Conservation (phyloP, 2,113 vertebrate species). For the Australoheros scitulus region DNA sequence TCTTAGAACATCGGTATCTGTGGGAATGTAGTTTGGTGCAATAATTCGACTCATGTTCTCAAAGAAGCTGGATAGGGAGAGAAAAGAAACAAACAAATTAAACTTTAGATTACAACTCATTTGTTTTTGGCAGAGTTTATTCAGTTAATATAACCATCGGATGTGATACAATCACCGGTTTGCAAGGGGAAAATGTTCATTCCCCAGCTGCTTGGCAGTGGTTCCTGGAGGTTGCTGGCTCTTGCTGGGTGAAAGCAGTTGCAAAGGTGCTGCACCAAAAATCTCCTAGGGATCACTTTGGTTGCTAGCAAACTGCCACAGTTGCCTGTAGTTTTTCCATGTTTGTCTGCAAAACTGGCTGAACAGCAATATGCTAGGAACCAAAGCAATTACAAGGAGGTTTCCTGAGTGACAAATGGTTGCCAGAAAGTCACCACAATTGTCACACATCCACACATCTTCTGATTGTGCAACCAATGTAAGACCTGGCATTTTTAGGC, state of each 20-base stretch:
- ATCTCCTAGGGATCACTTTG: too few species aligned
- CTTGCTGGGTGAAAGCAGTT: background rate
- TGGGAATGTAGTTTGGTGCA: slow-evolving; percentile 76
- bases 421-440: too few species aligned
- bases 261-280: background rate
- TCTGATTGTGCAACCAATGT: too few species aligned
- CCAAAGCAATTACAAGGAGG: background rate
- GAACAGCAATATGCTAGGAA: background rate
- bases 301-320: background rate
- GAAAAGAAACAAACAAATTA: background rate
- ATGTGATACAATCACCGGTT: background rate
- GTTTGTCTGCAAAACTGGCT: background rate
- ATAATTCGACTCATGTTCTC: slow-evolving; percentile 78
- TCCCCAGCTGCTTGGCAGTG: background rate
- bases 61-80: slow-evolving; percentile 73
- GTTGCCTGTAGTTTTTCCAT: background rate
- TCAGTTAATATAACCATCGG: too few species aligned
- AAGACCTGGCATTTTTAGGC: accelerated
- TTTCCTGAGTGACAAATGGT: background rate
- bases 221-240: background rate
- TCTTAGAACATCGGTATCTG: slow-evolving; percentile 74
- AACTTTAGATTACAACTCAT: background rate
- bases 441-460: too few species aligned
- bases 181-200: background rate
- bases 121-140: background rate